These are phyloP conservation scores for Mythimna albipuncta DNA, from an alignment of 2,888 invertebrate species.

Conservation along the genomic window DNA sequence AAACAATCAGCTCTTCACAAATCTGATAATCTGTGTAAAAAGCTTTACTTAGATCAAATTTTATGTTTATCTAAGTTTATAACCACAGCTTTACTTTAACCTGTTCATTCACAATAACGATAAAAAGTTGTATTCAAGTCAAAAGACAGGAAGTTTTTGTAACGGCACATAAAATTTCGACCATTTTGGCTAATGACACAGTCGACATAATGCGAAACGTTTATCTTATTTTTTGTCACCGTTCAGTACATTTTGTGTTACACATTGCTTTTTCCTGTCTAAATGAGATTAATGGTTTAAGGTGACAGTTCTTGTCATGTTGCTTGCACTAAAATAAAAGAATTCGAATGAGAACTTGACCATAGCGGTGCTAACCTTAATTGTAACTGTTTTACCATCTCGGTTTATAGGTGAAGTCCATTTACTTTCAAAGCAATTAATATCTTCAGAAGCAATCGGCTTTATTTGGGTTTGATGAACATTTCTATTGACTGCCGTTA, in stretches of 20 bases:
- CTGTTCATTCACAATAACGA: conserved; percentile 49
- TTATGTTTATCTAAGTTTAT: conserved; percentile 20
- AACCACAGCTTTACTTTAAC: conserved; percentile 56
- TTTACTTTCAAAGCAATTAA: conserved; percentile 36
- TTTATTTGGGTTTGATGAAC: conserved; percentile 24
- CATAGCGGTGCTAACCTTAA: conserved; percentile 33
- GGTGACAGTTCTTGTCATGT: conserved; percentile 37
- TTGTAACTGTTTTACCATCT: conserved; percentile 24
- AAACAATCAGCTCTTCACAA: background rate
- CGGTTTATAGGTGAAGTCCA: conserved; percentile 37
- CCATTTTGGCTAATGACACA: conserved; percentile 69
- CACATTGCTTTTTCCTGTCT: conserved; percentile 57
- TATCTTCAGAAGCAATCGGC: conserved; percentile 32
- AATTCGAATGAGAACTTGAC: conserved; percentile 16
- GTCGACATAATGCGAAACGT: conserved; percentile 59
- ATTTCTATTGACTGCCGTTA: conserved; percentile 31
- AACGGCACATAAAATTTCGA: conserved; percentile 71
- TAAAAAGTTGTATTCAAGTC: conserved; percentile 53
- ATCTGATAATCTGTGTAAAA: background rate
- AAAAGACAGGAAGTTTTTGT: conserved; percentile 67
- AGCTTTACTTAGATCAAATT: background rate
- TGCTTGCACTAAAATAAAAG: conserved; percentile 29
- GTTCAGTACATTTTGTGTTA: conserved; percentile 54
- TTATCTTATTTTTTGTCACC: conserved; percentile 63
- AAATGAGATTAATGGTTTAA: conserved; percentile 55